Conservation (phyloP, 1,140 invertebrate species). For the Artemia franciscana region DNA sequence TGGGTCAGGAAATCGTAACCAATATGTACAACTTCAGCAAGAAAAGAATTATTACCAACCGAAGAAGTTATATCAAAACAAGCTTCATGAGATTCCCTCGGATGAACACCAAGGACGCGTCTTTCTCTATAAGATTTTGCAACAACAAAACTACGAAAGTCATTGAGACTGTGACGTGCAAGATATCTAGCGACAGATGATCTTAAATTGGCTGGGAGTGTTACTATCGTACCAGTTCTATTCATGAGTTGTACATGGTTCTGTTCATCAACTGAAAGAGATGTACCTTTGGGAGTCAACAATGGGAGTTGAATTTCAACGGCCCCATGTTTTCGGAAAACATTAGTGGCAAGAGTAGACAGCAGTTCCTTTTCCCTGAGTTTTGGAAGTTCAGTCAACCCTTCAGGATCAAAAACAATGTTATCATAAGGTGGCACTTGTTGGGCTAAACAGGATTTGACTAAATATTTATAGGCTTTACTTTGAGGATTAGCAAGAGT, state of each 20-base stretch:
- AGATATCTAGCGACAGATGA: constrained; percentile 55
- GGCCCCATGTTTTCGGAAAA: constrained; percentile 54
- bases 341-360: constrained; percentile 27
- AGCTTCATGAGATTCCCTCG: constrained; percentile 65
- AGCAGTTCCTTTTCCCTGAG: constrained; percentile 13
- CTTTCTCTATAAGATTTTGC: constrained; percentile 65
- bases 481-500: constrained; percentile 51
- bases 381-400: constrained; percentile 10
- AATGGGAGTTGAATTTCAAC: constrained; percentile 44
- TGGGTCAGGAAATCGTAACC: constrained; percentile 49
- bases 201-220: constrained; percentile 25
- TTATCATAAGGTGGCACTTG: constrained; percentile 37
- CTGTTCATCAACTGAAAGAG: constrained; percentile 31
- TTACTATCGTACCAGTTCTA: constrained; percentile 47
- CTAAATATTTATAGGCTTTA: constrained; percentile 52
- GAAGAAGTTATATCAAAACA: constrained; percentile 78
- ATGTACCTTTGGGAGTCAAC: constrained; percentile 38
- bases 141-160: constrained; percentile 57
- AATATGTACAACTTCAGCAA: constrained; percentile 51
- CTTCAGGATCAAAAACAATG: constrained; percentile 44
- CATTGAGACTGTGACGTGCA: constrained; percentile 50
- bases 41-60: constrained; percentile 24
- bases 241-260: constrained; percentile 41
- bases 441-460: constrained; percentile 40
- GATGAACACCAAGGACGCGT: constrained; percentile 58